Conservation (phyloP, 2,113 vertebrate species). For the Stercorarius parasiticus region DNA sequence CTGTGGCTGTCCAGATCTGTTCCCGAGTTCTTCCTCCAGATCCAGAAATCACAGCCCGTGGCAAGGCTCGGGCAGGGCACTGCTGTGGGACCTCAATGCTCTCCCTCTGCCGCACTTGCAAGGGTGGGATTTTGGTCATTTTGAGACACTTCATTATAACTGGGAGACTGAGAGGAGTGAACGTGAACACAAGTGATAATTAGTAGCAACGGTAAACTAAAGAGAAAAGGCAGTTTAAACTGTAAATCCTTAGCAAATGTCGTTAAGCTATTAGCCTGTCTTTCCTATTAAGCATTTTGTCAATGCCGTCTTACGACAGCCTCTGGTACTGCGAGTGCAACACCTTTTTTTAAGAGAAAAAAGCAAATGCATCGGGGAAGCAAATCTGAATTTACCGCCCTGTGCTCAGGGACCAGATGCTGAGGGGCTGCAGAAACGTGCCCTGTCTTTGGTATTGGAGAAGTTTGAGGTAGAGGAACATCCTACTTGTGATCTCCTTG, state of each 20-base stretch:
- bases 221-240: not conserved
- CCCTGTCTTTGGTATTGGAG: not conserved
- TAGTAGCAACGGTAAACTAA: not conserved
- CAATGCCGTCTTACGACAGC: constrained; percentile 31
- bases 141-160: not conserved
- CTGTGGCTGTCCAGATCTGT: not conserved
- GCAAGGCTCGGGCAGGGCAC: not conserved
- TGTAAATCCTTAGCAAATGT: not conserved
- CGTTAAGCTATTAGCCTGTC: not conserved
- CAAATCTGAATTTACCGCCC: not conserved
- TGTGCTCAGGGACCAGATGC: not conserved
- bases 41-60: not conserved
- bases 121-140: not conserved
- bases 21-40: not conserved
- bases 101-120: rapidly evolving
- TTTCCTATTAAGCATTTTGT: not conserved
- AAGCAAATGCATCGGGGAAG: not conserved
- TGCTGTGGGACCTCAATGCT: rapidly evolving
- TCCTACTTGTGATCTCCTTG: not conserved
- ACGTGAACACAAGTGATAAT: not conserved
- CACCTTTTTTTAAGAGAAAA: not conserved
- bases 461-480: not conserved
- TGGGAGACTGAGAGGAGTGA: not conserved
- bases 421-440: not conserved
- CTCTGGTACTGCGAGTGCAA: constrained; percentile 21